A percentile compares a stretch with the other conserved stretches of the same genome.
Conservation (phyloP, 37 sponge, comb jelly and placozoan genomes). For the Bolinopsis microptera region DNA sequence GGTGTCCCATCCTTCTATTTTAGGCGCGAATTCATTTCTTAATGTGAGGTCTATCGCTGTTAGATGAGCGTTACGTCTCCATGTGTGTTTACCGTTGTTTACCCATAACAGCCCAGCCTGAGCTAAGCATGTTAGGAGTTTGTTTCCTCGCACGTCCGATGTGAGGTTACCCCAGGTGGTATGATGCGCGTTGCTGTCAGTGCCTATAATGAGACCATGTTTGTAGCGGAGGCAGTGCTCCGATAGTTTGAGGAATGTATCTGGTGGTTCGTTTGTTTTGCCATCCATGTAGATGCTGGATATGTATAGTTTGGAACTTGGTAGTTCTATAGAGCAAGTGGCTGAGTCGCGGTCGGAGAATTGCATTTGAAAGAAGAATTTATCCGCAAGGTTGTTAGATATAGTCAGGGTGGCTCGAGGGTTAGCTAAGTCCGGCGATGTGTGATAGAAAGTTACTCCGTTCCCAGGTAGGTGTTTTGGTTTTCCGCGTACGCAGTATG, state of each 20-base stretch:
- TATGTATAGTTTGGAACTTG: background rate
- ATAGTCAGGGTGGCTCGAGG: slow-evolving; percentile 21
- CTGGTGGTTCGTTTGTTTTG: background rate
- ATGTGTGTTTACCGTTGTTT: slow-evolving; percentile 2
- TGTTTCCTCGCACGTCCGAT: background rate
- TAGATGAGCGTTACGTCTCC: background rate
- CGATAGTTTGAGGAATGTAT: background rate
- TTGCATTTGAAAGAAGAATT: slow-evolving; percentile 51
- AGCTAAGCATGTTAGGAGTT: background rate
- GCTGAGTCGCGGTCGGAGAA: slow-evolving; percentile 10
- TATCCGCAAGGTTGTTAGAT: background rate
- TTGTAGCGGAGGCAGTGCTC: background rate
- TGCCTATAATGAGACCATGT: slow-evolving; percentile 25
- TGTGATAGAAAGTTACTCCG: slow-evolving; percentile 7
- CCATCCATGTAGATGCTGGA: slow-evolving; percentile 50
- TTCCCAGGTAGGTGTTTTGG: slow-evolving; percentile 27
- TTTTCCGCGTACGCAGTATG: background rate
- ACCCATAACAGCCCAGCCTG: background rate
- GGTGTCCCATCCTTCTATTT: slow-evolving; percentile 20
- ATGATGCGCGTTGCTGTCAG: slow-evolving; percentile 42
- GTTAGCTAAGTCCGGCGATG: background rate
- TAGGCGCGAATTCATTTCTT: background rate
- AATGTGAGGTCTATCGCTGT: background rate
- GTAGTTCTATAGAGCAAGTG: slow-evolving; percentile 21
- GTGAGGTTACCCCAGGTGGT: background rate